Base-by-base conservation (phyloP, 2,888 invertebrate genomes). In the Pandemis corylana region DNA sequence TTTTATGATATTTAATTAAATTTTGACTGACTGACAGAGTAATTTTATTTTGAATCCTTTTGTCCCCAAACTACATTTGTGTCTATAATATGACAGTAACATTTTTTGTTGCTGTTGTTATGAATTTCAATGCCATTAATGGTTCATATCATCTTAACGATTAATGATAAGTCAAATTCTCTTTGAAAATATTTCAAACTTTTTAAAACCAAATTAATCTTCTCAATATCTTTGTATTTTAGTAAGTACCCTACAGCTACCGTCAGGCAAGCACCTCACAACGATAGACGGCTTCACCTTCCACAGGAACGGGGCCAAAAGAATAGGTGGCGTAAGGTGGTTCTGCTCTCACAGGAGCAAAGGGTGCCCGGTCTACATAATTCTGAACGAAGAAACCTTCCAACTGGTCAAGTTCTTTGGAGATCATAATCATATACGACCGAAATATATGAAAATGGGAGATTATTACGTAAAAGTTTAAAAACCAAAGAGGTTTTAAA, bases 361-460 rank as follows among this genome's bases (percentile, higher is more conserved):
- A 41, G 75, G 72, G 0, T 75, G 75, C 64, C 63, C 44, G 4
- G 71, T 75, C 15, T 75, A 64, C 59, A 64, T 72, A n/a, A 68
- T 71, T 44, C 56, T 75, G 41, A 64, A 71, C 28, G 71, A 75
- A 56, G 49, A 20, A 12, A 6, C 20, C 2, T 41, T 10, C 1
- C 42, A 68, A 59, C 64, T 46, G 2, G 56, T 20, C 69, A 68
- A 65, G 53, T 61, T 68, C 15, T 12, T 53, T 41, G 42, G 72
- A 10, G 70, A 68, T 2, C 83, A 83, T 68, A 81, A 79, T 51
- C 83, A 83, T 70, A 70, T 71, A 28, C 78, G 79, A 5, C 10
- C 65, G 13, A 67, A 59, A 7, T 80, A 71, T 46, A 44, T 76
- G 6, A 69, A n/a, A 49, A 64, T 74, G 9, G 49, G 73, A 12